These are phyloP conservation scores for Stenopsyche tienmushanensis DNA, from an alignment of 1,140 invertebrate species.

Conservation along the genomic window DNA sequence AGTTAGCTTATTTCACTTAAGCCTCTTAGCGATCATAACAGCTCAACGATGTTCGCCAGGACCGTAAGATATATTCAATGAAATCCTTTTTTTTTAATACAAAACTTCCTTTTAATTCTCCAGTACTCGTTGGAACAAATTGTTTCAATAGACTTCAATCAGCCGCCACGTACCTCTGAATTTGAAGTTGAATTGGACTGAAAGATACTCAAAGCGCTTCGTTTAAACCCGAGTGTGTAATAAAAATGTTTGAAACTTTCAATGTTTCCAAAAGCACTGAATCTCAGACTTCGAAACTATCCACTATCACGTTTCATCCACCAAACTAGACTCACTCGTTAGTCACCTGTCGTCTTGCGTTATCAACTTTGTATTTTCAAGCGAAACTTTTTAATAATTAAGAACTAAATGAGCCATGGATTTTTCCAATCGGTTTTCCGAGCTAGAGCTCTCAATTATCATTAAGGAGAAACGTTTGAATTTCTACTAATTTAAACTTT, in stretches of 20 bases:
- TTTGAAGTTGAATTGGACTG: not conserved
- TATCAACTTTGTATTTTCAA: not conserved
- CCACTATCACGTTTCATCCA: not conserved
- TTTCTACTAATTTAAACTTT: too few species aligned
- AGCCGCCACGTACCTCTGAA: not conserved
- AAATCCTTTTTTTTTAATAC: too few species aligned
- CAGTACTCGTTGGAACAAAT: too few species aligned
- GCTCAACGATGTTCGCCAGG: too few species aligned
- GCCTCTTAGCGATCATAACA: too few species aligned
- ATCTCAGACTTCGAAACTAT: conserved; percentile 4
- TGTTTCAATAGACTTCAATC: not conserved
- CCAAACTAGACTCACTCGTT: not conserved
- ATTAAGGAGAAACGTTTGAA: too few species aligned
- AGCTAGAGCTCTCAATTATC: too few species aligned
- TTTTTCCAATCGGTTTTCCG: too few species aligned
- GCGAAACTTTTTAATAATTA: too few species aligned
- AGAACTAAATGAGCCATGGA: too few species aligned
- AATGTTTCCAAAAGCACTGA: not conserved
- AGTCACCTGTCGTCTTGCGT: not conserved
- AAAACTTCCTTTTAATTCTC: too few species aligned
- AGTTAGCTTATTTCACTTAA: conserved; percentile 9
- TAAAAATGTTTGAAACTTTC: conserved; percentile 8
- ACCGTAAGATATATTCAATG: too few species aligned
- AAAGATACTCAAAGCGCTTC: not conserved
- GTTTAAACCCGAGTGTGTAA: not conserved